A percentile compares a stretch with the other conserved stretches of the same genome.
These are phyloP conservation scores for Hydrophis major DNA, from an alignment of 2,797 vertebrate genomes.

Conservation along the genomic window DNA sequence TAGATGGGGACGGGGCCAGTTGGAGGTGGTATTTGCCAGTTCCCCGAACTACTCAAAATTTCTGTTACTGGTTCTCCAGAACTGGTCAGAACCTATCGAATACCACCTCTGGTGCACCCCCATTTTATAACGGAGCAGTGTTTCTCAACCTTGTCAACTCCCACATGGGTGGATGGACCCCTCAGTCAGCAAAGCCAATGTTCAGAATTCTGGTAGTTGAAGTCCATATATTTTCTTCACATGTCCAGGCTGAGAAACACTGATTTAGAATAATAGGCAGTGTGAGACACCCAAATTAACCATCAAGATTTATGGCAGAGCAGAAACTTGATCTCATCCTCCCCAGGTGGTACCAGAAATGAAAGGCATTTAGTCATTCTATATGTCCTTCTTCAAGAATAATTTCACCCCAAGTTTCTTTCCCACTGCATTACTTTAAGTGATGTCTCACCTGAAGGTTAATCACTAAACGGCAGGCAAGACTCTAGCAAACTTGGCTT, in stretches of 20 bases:
- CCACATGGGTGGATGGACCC: not conserved
- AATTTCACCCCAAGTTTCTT: not conserved
- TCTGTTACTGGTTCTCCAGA: too few species aligned
- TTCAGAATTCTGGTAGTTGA: not conserved
- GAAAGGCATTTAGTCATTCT: not conserved
- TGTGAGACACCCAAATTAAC: not conserved
- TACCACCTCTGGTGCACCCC: not conserved
- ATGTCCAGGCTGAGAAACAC: not conserved
- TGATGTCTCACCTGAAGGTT: not conserved
- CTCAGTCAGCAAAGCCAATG: not conserved
- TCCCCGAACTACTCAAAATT: too few species aligned
- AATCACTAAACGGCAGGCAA: not conserved
- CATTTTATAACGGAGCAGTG: not conserved
- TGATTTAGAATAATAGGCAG: not conserved
- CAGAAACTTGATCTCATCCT: not conserved
- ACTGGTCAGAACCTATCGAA: too few species aligned
- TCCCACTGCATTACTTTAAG: not conserved
- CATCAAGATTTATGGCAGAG: not conserved
- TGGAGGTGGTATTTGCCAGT: too few species aligned
- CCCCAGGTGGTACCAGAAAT: not conserved
- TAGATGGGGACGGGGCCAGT: too few species aligned
- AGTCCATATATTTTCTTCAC: not conserved
- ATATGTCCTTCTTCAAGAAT: not conserved
- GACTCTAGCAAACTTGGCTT: not conserved
- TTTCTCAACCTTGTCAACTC: not conserved